phyloP scores from a whole-genome alignment of 2,113 vertebrate genomes.

The Python bivittatus region DNA sequence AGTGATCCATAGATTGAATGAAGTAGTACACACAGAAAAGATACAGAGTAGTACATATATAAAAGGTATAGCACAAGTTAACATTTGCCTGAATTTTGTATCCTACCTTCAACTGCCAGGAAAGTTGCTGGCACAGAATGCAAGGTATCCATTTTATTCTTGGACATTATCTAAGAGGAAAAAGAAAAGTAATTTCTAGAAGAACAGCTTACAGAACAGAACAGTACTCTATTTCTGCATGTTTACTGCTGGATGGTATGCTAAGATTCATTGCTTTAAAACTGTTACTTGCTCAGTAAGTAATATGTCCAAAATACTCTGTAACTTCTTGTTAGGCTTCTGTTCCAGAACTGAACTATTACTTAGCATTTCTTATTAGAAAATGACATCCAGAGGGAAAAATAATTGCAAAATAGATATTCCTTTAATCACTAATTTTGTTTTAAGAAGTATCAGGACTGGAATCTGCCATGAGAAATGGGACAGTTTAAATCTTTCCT shows the following conservation, averaged over 20 bases:
- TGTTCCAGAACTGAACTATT: neutral
- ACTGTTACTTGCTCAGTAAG: neutral
- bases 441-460: neutral
- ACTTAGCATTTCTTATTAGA: neutral
- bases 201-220: neutral
- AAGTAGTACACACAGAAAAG: neutral
- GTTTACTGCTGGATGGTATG: neutral
- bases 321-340: neutral
- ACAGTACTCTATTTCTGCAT: neutral
- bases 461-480: neutral
- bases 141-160: slow-evolving; percentile 11
- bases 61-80: neutral
- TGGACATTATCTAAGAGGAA: slow-evolving; percentile 30
- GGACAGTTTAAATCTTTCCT: neutral
- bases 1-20: neutral
- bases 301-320: neutral
- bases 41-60: neutral
- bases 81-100: neutral
- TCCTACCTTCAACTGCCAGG: slow-evolving; percentile 49
- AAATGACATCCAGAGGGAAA: neutral
- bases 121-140: neutral
- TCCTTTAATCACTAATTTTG: neutral
- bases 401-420: neutral
- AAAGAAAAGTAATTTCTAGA: slow-evolving; percentile 32
- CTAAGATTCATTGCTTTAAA: neutral